These are phyloP conservation scores for Peromyscus eremicus DNA, from an alignment of 2,797 vertebrate species.

Conservation along the genomic window DNA sequence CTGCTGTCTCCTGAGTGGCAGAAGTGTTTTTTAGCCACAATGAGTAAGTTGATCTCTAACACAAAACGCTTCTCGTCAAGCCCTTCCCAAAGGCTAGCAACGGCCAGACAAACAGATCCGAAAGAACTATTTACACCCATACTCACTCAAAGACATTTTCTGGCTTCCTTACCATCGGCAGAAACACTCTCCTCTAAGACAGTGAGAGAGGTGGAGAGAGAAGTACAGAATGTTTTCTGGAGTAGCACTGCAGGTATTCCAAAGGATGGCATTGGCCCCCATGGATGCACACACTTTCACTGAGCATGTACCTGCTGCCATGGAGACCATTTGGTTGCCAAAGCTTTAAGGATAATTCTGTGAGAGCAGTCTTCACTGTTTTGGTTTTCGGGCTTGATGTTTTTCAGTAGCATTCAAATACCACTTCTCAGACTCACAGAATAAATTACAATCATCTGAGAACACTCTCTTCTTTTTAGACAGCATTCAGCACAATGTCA, in stretches of 20 bases:
- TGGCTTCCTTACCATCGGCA: neutral
- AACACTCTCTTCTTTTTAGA: conserved; percentile 7
- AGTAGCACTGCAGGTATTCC: neutral
- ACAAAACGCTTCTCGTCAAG: neutral
- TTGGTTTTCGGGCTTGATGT: neutral
- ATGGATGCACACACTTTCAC: rapidly evolving
- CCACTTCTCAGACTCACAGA: neutral
- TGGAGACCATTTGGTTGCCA: neutral
- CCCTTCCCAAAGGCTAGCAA: neutral
- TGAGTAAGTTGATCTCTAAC: neutral
- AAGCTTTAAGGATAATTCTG: neutral
- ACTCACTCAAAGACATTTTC: neutral
- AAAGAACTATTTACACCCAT: conserved; percentile 17
- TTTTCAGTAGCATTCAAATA: neutral
- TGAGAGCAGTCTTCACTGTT: neutral
- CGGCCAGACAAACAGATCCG: neutral
- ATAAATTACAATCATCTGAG: neutral
- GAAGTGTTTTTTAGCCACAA: neutral
- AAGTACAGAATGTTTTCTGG: neutral
- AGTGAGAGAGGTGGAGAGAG: neutral
- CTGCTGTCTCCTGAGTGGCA: neutral
- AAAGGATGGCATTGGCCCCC: neutral
- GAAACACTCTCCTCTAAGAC: neutral
- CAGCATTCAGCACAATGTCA: neutral
- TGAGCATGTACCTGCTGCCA: neutral